A percentile compares a stretch with the other conserved stretches of the same genome.
Evolutionary conservation across 2,888 invertebrate genomes (phyloP).

Genomic region (Uropetala carovei): DNA sequence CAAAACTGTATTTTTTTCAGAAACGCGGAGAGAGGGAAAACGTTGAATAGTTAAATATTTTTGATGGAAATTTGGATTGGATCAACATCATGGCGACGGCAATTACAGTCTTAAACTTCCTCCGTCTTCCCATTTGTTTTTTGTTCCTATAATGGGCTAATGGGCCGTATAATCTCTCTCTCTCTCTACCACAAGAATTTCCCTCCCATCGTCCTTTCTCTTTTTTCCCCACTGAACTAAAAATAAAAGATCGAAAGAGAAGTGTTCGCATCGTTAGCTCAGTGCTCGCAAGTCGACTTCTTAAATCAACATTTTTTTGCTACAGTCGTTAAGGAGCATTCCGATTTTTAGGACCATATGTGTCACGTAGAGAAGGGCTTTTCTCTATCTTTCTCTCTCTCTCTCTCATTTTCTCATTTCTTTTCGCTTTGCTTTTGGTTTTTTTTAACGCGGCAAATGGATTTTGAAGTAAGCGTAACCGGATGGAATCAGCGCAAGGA

Average conservation of each 20-base stretch:
- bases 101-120: background rate
- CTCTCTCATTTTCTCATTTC: background rate
- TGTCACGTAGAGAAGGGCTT: background rate
- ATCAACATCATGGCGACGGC: background rate
- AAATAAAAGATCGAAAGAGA: background rate
- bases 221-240: background rate
- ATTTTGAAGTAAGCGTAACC: background rate
- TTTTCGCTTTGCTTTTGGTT: background rate
- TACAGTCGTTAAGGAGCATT: background rate
- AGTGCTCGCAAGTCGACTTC: background rate
- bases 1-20: no score
- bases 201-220: background rate
- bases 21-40: no score
- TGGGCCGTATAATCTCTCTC: background rate
- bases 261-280: background rate
- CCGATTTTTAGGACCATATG: background rate
- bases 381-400: background rate
- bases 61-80: background rate
- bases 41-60: no score
- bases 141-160: background rate
- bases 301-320: background rate
- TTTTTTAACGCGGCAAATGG: background rate
- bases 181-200: background rate
- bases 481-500: no score
- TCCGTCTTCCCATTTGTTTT: no score